These are phyloP conservation scores for Thalassarche chlororhynchos DNA, from an alignment of 2,113 vertebrate species.

Conservation along the genomic window DNA sequence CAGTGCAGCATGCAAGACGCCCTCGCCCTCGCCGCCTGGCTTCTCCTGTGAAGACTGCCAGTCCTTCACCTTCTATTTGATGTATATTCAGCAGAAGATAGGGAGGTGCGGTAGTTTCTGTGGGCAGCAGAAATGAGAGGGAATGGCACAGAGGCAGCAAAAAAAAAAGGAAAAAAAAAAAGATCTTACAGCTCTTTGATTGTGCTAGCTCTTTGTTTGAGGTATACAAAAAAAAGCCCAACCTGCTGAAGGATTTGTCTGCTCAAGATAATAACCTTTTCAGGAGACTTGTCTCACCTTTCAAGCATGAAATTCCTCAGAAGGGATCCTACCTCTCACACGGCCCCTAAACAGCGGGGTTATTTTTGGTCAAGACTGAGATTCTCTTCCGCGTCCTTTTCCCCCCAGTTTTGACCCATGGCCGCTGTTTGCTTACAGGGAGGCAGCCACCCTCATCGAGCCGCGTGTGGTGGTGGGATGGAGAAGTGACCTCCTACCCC, in stretches of 20 bases:
- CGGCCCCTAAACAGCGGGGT: not conserved
- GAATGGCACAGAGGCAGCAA: conserved; percentile 12
- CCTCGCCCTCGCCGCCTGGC: conserved; percentile 18
- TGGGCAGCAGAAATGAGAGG: conserved; percentile 68
- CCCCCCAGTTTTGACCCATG: not conserved
- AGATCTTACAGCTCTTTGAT: conserved; percentile 60
- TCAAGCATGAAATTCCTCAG: conserved; percentile 44
- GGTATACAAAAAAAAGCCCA: not conserved
- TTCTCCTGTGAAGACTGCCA: conserved; percentile 34
- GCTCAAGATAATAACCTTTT: conserved; percentile 57
- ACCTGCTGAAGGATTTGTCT: conserved; percentile 66
- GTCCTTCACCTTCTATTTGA: conserved; percentile 48
- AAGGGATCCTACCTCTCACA: conserved; percentile 31
- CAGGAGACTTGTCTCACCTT: conserved; percentile 57
- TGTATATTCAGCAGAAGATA: conserved; percentile 47
- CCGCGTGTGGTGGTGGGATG: not conserved
- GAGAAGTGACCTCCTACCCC: not conserved
- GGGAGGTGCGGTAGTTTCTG: conserved; percentile 27
- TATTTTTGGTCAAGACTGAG: not conserved
- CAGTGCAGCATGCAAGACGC: not conserved
- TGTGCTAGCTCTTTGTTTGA: conserved; percentile 49
- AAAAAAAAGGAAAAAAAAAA: not conserved
- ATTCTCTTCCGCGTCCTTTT: not conserved
- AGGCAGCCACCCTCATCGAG: not conserved
- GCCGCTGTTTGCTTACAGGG: rapidly evolving